Evolutionary conservation across 2,797 vertebrate genomes (phyloP), one percentile per base, ranked within the genome.

Genomic region (Crocidura indochinensis): DNA sequence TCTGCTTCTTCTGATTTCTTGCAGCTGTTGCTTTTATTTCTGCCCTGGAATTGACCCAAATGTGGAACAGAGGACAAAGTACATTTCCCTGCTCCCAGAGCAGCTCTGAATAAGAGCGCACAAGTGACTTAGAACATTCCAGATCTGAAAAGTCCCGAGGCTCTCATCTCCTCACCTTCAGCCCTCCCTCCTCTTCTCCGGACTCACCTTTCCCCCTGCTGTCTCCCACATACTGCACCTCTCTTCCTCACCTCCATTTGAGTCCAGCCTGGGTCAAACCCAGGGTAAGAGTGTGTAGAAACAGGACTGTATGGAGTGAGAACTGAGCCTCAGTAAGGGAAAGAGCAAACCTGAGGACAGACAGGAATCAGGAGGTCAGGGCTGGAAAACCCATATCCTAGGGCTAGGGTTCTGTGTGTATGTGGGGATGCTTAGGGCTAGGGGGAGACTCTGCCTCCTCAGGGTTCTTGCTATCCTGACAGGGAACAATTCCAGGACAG

Each of bases 1-100:
- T 15, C 1, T 31, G 4, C 46, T 6, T 10, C 38, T 56, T 74
- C 75, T 82, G 75, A 82, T 82, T 93, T 72, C 51, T 69, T 67
- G 19, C 53, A 74, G 80, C 69, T 8, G 1, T 67, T 65, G 76
- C 49, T 69, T 94, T 82, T 72, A 47, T 85, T 88, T 62, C 64
- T 64, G 47, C 51, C 83, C 80, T 90, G 79, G 88, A 91, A 73
- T 22, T 77, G 95, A 90, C 29, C 56, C 88, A 88, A 87, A 56
- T 20, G 67, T 84, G 56, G n/a, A n/a, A 26, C 1, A 8, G 60
- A 80, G 46, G 29, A 19, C 1, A 12, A 64, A 67, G 51, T 62
- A 27, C 38, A 38, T 56, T 79, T 31, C 60, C 80, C n/a, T 44
- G 75, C 29, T 67, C 62, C 85, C 68, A 49, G 49, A 89, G 68